Evolutionary conservation across 1,140 invertebrate species (phyloP), one percentile per base, ranked within the genome.

Genomic region (Listronotus oregonensis): DNA sequence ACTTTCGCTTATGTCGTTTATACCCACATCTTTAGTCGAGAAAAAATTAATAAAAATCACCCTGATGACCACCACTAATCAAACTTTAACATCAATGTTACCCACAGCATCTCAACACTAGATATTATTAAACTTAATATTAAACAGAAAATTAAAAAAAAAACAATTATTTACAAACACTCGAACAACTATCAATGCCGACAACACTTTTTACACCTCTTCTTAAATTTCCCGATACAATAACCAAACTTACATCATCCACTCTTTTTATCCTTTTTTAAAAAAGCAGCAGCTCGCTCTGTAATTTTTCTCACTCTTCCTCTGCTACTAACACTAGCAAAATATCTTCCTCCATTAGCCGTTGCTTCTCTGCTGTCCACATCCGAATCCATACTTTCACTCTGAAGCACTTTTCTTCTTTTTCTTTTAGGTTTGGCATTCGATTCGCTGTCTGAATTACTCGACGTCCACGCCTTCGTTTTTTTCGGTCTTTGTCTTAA

Each of bases 261-360:
- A 42, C 43, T 7, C 57, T 66, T 66, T 52, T 65, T 65, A 55
- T 65, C 64, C 59, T 72, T 77, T 54, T 71, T 75, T 39, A 76
- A 68, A 12, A 76, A 63, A 9, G 75, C 89, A 27, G 87, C 82
- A 31, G 90, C 91, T 75, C 90, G 86, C 27, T 90, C 85, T 6
- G 92, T 94, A 56, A 94, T 85, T 80, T 90, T 91, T 27, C 93
- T 85, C 40, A 95, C 85, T 39, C 93, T 83, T 6, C 94, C 94
- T 34, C 93, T 83, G 73, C 91, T 94, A 78, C 93, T 95, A 37
- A 91, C 82, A 81, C 85, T 84, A 70, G 89, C 83, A 72, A 84
- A 72, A 62, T 82, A 79, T 71, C 80, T 77, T 76, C 54, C 64
- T 57, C 49, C 67, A 14, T 40, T 60, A 50, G 34, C 71, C 64